Base-by-base conservation (phyloP, 2,888 invertebrate genomes). In the Watsonalla cultraria region DNA sequence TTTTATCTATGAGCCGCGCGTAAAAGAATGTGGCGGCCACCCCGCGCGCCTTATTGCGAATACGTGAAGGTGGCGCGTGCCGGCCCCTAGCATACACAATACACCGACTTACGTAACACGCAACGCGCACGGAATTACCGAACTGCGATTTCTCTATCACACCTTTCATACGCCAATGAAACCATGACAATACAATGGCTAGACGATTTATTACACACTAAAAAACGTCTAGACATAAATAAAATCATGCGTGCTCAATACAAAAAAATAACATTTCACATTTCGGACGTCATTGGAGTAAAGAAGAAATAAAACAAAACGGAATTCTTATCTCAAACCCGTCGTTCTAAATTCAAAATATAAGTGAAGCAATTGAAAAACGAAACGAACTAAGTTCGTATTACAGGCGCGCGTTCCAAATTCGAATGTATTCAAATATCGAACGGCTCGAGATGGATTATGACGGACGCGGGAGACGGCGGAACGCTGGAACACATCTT, bases 311-410 rank as follows among this genome's bases (percentile, higher is more conserved):
- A 42, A 42, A 42, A 42, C 59, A 65, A 70, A 76, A 77, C 70
- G 62, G 62, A 72, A 73, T 71, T 80, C 75, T 82, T 83, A 84
- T 85, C 83, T 82, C 73, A 66, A 74, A 78, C 74, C 72, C 66
- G 78, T 78, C 83, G 84, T 84, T 87, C 88, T 79, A 88, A 84
- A 89, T 88, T 82, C 86, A 84, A 89, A 90, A 89, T 86, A 83
- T 85, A 79, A 87, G 86, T 87, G 87, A 86, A 86, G 86, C 89
- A 86, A 88, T 88, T 88, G 89, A 88, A 89, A 90, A 89, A 86
- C 83, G 88, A 89, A 86, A 82, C 87, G 82, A 73, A 81, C 77
- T 72, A 81, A 87, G 87, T 87, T 89, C 89, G 77, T 80, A 84
- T 88, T 90, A 86, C 88, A 73, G 73, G 73, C 80, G 76, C 76